phyloP scores from a whole-genome alignment of 2,888 invertebrate species.

The Agrypnus murinus region DNA sequence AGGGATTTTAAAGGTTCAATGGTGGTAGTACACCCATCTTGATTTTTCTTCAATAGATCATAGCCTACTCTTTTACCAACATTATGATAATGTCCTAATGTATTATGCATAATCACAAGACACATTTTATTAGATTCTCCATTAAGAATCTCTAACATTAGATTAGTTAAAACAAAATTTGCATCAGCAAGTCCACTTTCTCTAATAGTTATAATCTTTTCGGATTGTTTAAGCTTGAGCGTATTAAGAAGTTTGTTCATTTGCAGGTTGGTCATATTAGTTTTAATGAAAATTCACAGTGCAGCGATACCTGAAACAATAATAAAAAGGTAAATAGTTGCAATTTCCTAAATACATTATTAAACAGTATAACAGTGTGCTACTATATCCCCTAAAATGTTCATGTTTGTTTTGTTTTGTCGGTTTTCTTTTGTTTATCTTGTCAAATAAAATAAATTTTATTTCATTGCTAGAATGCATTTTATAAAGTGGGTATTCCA shows the following conservation, averaged over 20 bases:
- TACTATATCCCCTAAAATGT: too few relatives aligned
- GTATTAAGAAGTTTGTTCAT: conserved; percentile 75
- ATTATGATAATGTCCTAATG: conserved; percentile 82
- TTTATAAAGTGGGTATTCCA: too few relatives aligned
- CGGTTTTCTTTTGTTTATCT: too few relatives aligned
- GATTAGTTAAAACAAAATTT: conserved; percentile 81
- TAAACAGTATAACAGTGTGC: too few relatives aligned
- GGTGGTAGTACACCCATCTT: conserved; percentile 71
- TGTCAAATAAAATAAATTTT: too few relatives aligned
- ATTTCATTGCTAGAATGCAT: too few relatives aligned
- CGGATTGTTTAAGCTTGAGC: conserved; percentile 78
- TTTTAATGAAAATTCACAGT: too few relatives aligned
- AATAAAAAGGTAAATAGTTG: too few relatives aligned
- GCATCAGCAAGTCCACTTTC: conserved; percentile 83
- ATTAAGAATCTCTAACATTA: conserved; percentile 79
- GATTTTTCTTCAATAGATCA: conserved; percentile 75
- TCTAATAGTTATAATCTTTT: conserved; percentile 78
- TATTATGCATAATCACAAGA: conserved; percentile 81
- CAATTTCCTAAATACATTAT: too few relatives aligned
- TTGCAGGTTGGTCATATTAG: too few relatives aligned
- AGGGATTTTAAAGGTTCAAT: conserved; percentile 75
- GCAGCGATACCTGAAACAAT: too few relatives aligned
- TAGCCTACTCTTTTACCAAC: conserved; percentile 84
- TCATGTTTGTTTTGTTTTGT: too few relatives aligned
- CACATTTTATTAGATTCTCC: conserved; percentile 77